Evolutionary conservation across 2,888 invertebrate genomes (phyloP).

Genomic region (Lochmaea crataegi): DNA sequence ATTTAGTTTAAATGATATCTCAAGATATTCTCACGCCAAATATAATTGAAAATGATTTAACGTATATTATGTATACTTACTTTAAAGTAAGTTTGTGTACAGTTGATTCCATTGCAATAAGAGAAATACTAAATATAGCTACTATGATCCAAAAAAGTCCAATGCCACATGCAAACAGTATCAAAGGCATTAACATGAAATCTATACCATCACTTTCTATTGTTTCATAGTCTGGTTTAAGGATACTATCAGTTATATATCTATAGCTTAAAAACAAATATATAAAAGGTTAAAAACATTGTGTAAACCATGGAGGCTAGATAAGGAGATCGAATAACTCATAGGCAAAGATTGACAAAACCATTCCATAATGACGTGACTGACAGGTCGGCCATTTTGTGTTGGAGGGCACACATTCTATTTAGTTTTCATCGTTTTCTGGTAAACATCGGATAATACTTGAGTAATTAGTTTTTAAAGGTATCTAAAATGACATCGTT

Average conservation of each 20-base stretch:
- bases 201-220: conserved; percentile 59
- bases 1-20: too few relatives aligned
- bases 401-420: too few relatives aligned
- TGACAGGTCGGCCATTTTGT: too few relatives aligned
- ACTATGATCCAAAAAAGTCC: conserved; percentile 71
- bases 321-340: too few relatives aligned
- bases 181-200: conserved; percentile 69
- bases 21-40: too few relatives aligned
- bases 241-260: conserved; percentile 44
- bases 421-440: too few relatives aligned
- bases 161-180: conserved; percentile 73
- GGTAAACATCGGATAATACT: too few relatives aligned
- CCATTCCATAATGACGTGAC: too few relatives aligned
- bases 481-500: too few relatives aligned
- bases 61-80: conserved; percentile 61
- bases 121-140: conserved; percentile 67
- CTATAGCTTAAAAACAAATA: conserved; percentile 18
- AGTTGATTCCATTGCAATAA: conserved; percentile 78
- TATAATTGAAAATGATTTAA: not conserved
- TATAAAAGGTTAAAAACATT: not conserved
- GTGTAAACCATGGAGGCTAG: too few relatives aligned
- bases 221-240: conserved; percentile 56
- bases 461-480: too few relatives aligned
- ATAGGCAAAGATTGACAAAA: too few relatives aligned
- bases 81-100: conserved; percentile 75